phyloP scores from a whole-genome alignment of 2,888 invertebrate genomes.

The Synanthedon vespiformis region DNA sequence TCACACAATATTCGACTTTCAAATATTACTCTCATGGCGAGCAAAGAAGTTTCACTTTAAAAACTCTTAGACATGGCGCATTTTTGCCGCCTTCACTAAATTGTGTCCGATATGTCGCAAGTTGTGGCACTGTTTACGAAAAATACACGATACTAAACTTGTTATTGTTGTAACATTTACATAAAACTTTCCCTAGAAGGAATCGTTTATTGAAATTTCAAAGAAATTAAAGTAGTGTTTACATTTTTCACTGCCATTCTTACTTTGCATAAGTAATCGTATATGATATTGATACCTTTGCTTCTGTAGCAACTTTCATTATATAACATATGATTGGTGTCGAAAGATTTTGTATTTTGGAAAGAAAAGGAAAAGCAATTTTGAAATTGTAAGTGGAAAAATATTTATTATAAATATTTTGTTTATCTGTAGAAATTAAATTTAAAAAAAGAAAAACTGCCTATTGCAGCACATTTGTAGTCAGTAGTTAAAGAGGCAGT shows the following conservation, averaged over 20 bases:
- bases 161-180: no score
- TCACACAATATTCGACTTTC: no score
- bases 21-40: no score
- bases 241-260: conserved; percentile 39
- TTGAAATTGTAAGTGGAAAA: no score
- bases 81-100: not conserved
- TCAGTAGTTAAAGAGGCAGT: not conserved
- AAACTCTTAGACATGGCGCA: not conserved
- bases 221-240: conserved; percentile 3
- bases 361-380: no score
- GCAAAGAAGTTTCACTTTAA: no score
- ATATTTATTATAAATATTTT: no score
- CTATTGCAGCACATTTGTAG: not conserved
- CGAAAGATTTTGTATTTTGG: no score
- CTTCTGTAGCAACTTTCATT: no score
- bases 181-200: no score
- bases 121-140: not conserved
- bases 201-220: not conserved
- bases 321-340: no score
- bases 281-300: not conserved
- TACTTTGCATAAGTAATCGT: conserved; percentile 17
- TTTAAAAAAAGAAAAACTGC: not conserved
- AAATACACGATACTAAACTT: not conserved
- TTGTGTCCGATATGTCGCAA: not conserved
- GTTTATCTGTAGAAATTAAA: no score